Conservation (phyloP, 1,140 invertebrate genomes). For the Sycobia sp. region DNA sequence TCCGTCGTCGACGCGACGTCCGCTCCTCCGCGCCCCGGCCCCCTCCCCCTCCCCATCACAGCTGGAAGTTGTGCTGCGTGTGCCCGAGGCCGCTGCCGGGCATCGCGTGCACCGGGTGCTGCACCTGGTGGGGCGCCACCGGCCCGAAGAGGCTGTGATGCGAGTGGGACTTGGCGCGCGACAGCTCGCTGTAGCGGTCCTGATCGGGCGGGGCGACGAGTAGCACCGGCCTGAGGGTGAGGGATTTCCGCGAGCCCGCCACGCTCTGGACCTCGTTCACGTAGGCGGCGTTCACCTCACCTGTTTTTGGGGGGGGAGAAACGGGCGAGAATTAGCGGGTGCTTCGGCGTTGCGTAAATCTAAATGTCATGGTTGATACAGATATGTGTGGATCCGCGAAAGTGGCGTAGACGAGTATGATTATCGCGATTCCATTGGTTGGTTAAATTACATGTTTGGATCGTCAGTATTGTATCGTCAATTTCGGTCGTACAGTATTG, state of each 20-base stretch:
- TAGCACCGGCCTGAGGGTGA: conserved; percentile 84
- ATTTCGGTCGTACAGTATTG: too few relatives aligned
- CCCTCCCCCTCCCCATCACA: conserved; percentile 41
- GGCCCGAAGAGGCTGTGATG: conserved; percentile 58
- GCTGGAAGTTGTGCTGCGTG: conserved; percentile 58
- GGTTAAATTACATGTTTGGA: too few relatives aligned
- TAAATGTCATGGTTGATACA: too few relatives aligned
- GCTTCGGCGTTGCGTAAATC: too few relatives aligned
- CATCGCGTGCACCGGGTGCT: conserved; percentile 51
- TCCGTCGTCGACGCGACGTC: too few relatives aligned
- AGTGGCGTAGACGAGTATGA: too few relatives aligned
- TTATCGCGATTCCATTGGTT: too few relatives aligned
- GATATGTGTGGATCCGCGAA: too few relatives aligned
- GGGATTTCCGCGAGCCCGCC: conserved; percentile 81
- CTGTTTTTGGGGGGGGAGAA: too few relatives aligned
- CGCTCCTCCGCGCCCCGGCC: too few relatives aligned
- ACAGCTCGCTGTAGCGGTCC: conserved; percentile 59
- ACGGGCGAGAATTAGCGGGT: too few relatives aligned
- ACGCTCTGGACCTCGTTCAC: conserved; percentile 80
- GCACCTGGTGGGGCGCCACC: conserved; percentile 51
- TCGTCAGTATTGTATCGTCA: too few relatives aligned
- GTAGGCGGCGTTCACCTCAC: conserved; percentile 86
- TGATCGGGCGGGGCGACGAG: conserved; percentile 73
- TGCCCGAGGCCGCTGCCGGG: conserved; percentile 58
- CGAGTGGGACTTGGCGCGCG: conserved; percentile 58